Evolutionary conservation across 2,113 vertebrate genomes (phyloP), one percentile per base, ranked within the genome.

Genomic region (Nycticryphes semicollaris): DNA sequence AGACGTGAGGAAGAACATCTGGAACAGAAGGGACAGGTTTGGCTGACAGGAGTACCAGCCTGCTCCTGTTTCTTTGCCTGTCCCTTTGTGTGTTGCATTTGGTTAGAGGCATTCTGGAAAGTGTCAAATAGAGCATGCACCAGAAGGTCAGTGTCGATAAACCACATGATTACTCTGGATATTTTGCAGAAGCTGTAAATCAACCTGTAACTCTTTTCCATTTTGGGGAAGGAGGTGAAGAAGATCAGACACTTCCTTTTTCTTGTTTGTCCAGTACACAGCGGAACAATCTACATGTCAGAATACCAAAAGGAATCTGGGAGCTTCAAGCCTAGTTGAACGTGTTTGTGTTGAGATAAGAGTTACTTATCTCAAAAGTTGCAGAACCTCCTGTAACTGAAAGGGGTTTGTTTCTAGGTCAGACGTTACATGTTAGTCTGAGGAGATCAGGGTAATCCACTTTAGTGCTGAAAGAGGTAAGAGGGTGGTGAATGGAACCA

Each of bases 141-240:
- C 10, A 47, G 45, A 43, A 74, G 23, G 20, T 68, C 53, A 21
- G 5, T 77, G 50, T 37, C 80, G 64, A 1, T 56, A 64, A 91
- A 39, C 22, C 12, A 12, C 12, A 3, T 18, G 25, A 50, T 39
- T 45, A 43, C 43, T 79, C 12, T 33, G 23, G 22, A 2, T 82
- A 10, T 60, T 70, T 82, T 74, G 31, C 12, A 75, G 75, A 62
- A 87, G 35, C 39, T 50, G 3, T 31, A 67, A 72, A 15, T 76
- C 9, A 62, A 5, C n/a, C 27, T 66, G 2, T 43, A 22, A 22
- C 18, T 28, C 35, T 25, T 14, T 14, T 20, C 31, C 63, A 0
- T 39, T 93, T 67, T 45, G 3, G 16, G 14, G 14, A 86, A 35
- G 24, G 23, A 24, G 8, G 12, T 45, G 25, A 57, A 28, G 51